phyloP scores from a whole-genome alignment of 2,888 invertebrate species.

The Phorcus lineatus region DNA sequence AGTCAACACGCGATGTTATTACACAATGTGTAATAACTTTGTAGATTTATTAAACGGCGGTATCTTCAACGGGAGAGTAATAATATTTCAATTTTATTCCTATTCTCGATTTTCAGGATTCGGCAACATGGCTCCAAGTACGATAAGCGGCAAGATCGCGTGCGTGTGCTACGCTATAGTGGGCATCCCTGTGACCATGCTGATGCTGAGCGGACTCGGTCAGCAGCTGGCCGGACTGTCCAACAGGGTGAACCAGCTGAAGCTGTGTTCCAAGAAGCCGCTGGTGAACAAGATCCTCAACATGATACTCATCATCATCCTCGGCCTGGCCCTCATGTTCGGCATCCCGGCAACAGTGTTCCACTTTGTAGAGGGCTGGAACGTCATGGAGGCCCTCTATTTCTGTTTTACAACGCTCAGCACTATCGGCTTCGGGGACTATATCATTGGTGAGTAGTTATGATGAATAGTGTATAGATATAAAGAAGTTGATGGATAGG shows the following conservation, averaged over 20 bases:
- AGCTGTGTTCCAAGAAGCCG: slow-evolving; percentile 59
- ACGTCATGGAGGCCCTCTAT: slow-evolving; percentile 63
- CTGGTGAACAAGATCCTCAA: slow-evolving; percentile 60
- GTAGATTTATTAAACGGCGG: no score
- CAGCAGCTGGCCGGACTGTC: slow-evolving; percentile 56
- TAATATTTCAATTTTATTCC: no score
- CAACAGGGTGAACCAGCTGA: slow-evolving; percentile 54
- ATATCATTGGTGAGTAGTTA: slow-evolving; percentile 66
- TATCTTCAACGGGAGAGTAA: no score
- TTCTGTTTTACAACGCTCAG: slow-evolving; percentile 67
- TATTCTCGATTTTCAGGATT: slow-evolving; percentile 51
- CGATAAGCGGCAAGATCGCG: slow-evolving; percentile 58
- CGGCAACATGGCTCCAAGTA: slow-evolving; percentile 64
- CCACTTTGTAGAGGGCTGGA: slow-evolving; percentile 64
- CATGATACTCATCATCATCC: slow-evolving; percentile 56
- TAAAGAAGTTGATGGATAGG: no score
- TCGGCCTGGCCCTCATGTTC: slow-evolving; percentile 59
- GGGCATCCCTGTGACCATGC: slow-evolving; percentile 66
- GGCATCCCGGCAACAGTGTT: slow-evolving; percentile 58
- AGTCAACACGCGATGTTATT: no score
- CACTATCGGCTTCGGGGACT: slow-evolving; percentile 68
- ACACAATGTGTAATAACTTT: no score
- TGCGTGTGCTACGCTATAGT: slow-evolving; percentile 65
- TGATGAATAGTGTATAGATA: no score
- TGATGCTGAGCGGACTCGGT: slow-evolving; percentile 63